These are phyloP conservation scores for Ametastegia equiseti DNA, from an alignment of 2,888 invertebrate genomes.

Conservation along the genomic window DNA sequence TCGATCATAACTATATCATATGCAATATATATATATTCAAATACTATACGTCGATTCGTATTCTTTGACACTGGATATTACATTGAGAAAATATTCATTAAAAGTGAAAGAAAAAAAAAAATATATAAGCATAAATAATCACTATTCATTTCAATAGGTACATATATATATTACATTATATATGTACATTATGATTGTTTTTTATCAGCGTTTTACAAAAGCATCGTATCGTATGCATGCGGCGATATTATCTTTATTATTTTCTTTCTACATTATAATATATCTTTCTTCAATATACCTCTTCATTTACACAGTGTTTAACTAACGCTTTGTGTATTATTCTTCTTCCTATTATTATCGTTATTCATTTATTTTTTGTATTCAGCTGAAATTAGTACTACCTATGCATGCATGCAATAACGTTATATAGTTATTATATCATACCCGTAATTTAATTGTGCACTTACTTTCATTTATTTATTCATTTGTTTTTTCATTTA, in stretches of 20 bases:
- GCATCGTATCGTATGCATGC: slow-evolving; percentile 23
- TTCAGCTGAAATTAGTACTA: neutral
- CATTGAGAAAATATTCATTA: neutral
- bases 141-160: neutral
- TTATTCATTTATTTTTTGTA: slow-evolving; percentile 18
- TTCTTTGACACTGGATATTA: neutral
- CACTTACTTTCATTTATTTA: neutral
- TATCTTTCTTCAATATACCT: neutral
- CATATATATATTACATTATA: neutral
- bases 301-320: neutral
- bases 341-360: no score
- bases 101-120: no score
- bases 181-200: neutral
- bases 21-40: neutral
- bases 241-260: neutral
- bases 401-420: slow-evolving; percentile 40
- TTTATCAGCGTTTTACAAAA: neutral
- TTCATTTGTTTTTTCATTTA: neutral
- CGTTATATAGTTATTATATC: neutral
- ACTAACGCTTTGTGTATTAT: slow-evolving; percentile 16
- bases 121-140: neutral
- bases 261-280: no score
- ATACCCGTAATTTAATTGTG: slow-evolving; percentile 21
- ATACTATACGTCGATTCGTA: neutral
- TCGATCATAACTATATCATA: no score